A percentile compares a stretch with the other conserved stretches of the same genome.
Evolutionary conservation across 2,113 vertebrate genomes (phyloP).

Genomic region (Grammomys surdaster): DNA sequence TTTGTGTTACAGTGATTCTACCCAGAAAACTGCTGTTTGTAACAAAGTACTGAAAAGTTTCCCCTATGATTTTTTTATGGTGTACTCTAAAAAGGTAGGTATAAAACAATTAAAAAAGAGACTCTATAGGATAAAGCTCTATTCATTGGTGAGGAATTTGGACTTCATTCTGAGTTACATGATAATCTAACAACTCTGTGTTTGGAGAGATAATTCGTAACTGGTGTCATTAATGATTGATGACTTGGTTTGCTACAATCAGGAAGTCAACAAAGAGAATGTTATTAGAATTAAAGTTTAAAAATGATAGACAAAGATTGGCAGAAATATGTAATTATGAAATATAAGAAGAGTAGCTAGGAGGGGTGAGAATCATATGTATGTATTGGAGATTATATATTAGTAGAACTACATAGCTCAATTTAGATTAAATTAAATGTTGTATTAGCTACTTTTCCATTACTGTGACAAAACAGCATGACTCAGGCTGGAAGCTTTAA

Average conservation of each 20-base stretch:
- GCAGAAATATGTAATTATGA: neutral
- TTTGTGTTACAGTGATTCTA: neutral
- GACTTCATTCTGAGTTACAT: neutral
- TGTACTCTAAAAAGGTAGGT: neutral
- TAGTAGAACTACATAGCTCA: neutral
- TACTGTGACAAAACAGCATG: neutral
- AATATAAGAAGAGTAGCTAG: neutral
- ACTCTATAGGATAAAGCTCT: neutral
- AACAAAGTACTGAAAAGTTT: neutral
- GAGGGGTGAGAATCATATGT: accelerated
- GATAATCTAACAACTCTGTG: neutral
- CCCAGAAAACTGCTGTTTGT: neutral
- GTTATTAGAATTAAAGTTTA: constrained; percentile 24
- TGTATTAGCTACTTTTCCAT: neutral
- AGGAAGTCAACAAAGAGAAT: neutral
- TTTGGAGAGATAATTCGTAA: constrained; percentile 50
- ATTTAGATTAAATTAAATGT: neutral
- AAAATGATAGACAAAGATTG: neutral
- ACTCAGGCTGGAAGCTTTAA: neutral
- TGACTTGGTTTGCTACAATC: neutral
- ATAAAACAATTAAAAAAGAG: neutral
- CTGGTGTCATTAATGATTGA: neutral
- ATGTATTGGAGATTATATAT: neutral
- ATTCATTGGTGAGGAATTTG: neutral
- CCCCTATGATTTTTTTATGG: neutral